Conservation (phyloP, 1,140 invertebrate species). For the Leptinotarsa undecemlineata region DNA sequence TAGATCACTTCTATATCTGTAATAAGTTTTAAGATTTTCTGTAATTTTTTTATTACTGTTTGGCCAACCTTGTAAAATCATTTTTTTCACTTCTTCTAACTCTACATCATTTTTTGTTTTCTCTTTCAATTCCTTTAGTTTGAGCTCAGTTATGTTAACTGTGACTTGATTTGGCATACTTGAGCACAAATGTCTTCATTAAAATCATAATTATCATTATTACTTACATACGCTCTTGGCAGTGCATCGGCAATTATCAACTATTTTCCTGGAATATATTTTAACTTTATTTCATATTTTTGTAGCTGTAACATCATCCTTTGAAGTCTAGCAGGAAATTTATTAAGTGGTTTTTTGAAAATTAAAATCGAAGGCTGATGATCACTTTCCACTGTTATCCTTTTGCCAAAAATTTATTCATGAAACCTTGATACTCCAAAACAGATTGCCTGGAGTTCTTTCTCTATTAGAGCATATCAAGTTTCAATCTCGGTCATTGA, state of each 20-base stretch:
- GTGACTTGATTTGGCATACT: too few species aligned
- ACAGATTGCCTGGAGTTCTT: background rate
- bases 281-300: constrained; percentile 53
- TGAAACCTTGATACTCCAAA: constrained; percentile 30
- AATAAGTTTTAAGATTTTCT: constrained; percentile 5
- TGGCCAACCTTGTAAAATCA: constrained; percentile 51
- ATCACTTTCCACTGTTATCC: constrained; percentile 41
- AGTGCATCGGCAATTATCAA: constrained; percentile 53
- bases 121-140: constrained; percentile 26
- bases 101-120: constrained; percentile 41
- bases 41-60: constrained; percentile 31
- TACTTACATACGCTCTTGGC: constrained; percentile 43
- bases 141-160: background rate
- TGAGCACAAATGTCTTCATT: background rate
- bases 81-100: constrained; percentile 39
- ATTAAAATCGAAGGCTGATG: constrained; percentile 46
- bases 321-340: constrained; percentile 48
- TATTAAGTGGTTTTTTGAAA: constrained; percentile 46
- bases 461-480: constrained; percentile 19
- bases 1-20: background rate
- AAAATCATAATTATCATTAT: constrained; percentile 21
- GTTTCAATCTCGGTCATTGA: constrained; percentile 51
- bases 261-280: constrained; percentile 53
- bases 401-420: constrained; percentile 46
- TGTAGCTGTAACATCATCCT: constrained; percentile 52